A percentile compares a stretch with the other conserved stretches of the same genome.
Conservation (phyloP, 2,113 vertebrate genomes). For the Hippopotamus amphibius region DNA sequence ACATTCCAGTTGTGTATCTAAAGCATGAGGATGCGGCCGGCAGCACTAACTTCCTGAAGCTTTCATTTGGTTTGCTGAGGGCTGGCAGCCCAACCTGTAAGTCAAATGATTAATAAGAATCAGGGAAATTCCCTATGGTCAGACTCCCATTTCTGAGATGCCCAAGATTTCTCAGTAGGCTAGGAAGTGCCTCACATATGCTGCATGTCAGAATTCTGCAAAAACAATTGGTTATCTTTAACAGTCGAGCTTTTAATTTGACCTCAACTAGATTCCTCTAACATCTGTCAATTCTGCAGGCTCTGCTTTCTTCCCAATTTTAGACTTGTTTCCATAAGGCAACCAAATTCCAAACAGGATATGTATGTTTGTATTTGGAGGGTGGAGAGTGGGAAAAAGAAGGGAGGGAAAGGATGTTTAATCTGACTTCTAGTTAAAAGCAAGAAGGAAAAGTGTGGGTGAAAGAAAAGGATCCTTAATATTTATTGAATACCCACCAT, state of each 20-base stretch:
- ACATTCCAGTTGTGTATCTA: not conserved
- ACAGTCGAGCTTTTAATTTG: not conserved
- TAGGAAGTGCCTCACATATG: not conserved
- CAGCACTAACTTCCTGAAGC: not conserved
- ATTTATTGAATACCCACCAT: not conserved
- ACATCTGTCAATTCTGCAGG: not conserved
- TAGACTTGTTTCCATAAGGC: conserved; percentile 13
- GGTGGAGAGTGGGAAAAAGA: not conserved
- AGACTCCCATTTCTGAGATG: not conserved
- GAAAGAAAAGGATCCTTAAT: not conserved
- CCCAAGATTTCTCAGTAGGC: not conserved
- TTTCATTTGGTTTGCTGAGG: not conserved
- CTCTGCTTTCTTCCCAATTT: conserved; percentile 30
- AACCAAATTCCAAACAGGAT: conserved; percentile 52
- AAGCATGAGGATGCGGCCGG: not conserved
- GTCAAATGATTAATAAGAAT: not conserved
- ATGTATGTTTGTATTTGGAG: conserved; percentile 39
- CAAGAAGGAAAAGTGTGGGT: not conserved
- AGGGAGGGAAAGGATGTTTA: not conserved
- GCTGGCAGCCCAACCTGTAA: not conserved
- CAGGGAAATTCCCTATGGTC: not conserved
- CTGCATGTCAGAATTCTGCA: not conserved
- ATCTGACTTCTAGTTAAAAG: conserved; percentile 11
- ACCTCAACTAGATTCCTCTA: not conserved
- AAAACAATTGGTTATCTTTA: not conserved